A percentile compares a stretch with the other conserved stretches of the same genome.
These are phyloP conservation scores for Trichogramma dendrolimi DNA, from an alignment of 2,888 invertebrate genomes.

Conservation along the genomic window DNA sequence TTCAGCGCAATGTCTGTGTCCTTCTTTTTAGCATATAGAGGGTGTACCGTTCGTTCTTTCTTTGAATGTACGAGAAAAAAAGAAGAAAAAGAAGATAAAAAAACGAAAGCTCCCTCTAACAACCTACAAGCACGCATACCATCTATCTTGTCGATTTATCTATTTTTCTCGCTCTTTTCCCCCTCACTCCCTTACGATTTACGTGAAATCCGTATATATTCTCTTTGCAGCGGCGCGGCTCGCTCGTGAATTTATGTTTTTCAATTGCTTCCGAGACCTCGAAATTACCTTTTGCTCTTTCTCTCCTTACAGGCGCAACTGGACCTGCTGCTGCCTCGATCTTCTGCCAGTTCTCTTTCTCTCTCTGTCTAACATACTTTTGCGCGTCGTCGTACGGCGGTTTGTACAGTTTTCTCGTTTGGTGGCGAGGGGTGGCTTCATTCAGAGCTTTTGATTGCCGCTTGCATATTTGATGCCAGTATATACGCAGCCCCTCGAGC, in stretches of 20 bases:
- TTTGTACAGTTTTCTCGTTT: neutral
- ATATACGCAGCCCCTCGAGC: neutral
- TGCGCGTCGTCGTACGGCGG: slow-evolving; percentile 19
- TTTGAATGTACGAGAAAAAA: too few species aligned
- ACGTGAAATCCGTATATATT: slow-evolving; percentile 6
- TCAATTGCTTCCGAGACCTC: too few species aligned
- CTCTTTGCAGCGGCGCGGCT: neutral
- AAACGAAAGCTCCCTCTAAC: neutral
- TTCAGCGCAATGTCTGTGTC: too few species aligned
- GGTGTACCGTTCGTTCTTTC: too few species aligned
- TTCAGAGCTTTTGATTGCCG: slow-evolving; percentile 28
- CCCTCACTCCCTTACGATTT: neutral
- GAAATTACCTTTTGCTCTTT: slow-evolving; percentile 10
- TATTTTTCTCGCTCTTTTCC: neutral
- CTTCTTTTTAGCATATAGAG: too few species aligned
- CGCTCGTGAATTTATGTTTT: too few species aligned
- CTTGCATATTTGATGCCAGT: slow-evolving; percentile 27
- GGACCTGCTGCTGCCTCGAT: slow-evolving; percentile 2
- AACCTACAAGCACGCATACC: neutral
- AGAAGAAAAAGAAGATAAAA: too few species aligned
- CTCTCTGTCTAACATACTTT: slow-evolving; percentile 23
- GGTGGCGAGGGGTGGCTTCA: neutral
- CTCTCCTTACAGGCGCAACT: neutral
- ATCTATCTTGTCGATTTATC: neutral
- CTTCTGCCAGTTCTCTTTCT: slow-evolving; percentile 6